Conservation (phyloP, 2,113 vertebrate species). For the Bothrops jararaca region DNA sequence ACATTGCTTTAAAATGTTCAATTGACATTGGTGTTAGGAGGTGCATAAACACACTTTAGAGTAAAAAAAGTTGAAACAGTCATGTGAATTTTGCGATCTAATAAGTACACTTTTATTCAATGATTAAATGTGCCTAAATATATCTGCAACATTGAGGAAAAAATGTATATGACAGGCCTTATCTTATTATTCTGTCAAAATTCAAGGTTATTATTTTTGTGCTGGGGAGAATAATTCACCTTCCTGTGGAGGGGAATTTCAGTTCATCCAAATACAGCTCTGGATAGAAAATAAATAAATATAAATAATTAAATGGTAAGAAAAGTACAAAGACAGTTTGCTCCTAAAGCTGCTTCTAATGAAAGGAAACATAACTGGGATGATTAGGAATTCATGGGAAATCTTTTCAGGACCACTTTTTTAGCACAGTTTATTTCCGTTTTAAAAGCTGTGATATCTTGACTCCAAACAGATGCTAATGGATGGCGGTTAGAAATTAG, state of each 20-base stretch:
- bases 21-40: not conserved
- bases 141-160: not conserved
- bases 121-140: not conserved
- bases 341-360: not conserved
- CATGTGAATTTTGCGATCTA: not conserved
- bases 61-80: not conserved
- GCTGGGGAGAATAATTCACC: not conserved
- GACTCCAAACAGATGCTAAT: not conserved
- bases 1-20: not conserved
- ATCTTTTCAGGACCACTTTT: not conserved
- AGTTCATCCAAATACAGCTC: not conserved
- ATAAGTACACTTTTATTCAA: not conserved
- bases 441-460: not conserved
- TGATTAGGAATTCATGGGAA: not conserved
- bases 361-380: not conserved
- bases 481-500: not conserved
- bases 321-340: not conserved
- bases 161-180: not conserved
- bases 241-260: not conserved
- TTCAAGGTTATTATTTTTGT: not conserved
- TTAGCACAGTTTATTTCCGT: slow-evolving; percentile 1
- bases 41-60: not conserved
- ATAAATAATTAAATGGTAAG: not conserved
- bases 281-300: not conserved
- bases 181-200: not conserved